Evolutionary conservation across 2,113 vertebrate genomes (phyloP), one percentile per base, ranked within the genome.

Genomic region (Meles meles): DNA sequence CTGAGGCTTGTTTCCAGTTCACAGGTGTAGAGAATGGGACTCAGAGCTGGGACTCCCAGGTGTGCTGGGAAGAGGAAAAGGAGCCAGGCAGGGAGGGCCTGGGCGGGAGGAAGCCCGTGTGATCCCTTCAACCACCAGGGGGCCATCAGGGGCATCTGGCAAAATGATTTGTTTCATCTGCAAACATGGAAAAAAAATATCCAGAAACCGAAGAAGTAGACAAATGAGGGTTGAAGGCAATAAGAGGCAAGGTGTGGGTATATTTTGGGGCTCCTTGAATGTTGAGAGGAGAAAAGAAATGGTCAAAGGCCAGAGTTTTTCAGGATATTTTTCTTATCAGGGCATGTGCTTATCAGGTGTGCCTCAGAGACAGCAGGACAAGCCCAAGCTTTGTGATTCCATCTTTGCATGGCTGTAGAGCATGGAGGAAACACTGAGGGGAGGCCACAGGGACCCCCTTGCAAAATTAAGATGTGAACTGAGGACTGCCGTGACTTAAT

Each of bases 11-110:
- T 59, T 63, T 93, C 7, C 11, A 69, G 18, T 63, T 88, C 47
- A 44, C 34, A 83, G 6, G 4, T 1, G 6, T 14, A 79, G 72
- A 91, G 71, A 93, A 69, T 63, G 69, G 59, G 59, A 39, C 37
- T 81, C 6, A 47, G 79, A 57, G 47, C 20, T 37, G 18, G 27
- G 31, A 20, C n/a, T 59, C 23, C 37, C 31, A n/a, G n/a, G 55
- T 55, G 44, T 8, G 29, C 23, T 18, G 71, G 17, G 25, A 85
- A 76, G 39, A 42, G 37, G 65, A 79, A 47, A 76, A 72, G 44
- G 42, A 92, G 27, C 0, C 0, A n/a, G n/a, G 7, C 0, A 0
- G 7, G 55, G 20, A 44, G 49, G 15, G 55, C 7, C 5, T 17
- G 18, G 18, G 0, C n/a, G 61, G 44, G 92, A n/a, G 18, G 31